Evolutionary conservation across 2,888 invertebrate genomes (phyloP).

Genomic region (Diachrysia chrysitis): DNA sequence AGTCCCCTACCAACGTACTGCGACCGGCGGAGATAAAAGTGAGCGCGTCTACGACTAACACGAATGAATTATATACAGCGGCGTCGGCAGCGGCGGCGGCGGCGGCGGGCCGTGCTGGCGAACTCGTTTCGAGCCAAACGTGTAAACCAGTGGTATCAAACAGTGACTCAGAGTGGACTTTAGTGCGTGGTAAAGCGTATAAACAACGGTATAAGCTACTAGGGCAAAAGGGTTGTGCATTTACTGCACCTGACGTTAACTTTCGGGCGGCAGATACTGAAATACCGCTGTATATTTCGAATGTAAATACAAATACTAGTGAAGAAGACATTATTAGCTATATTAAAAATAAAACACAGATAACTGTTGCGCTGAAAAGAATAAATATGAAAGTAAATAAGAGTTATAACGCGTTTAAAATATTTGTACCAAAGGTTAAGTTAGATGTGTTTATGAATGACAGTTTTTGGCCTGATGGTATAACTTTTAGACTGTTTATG

Average conservation of each 20-base stretch:
- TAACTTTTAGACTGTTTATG: neutral
- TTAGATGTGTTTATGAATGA: neutral
- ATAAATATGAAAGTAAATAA: neutral
- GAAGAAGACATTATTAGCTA: neutral
- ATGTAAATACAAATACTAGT: constrained; percentile 1
- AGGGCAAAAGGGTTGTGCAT: constrained; percentile 11
- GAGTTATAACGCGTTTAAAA: neutral
- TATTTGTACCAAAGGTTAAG: neutral
- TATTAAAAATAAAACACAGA: neutral
- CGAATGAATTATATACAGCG: too few relatives aligned
- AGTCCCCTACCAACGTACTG: too few relatives aligned
- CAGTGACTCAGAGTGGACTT: neutral
- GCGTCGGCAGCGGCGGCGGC: too few relatives aligned
- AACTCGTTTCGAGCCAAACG: too few relatives aligned
- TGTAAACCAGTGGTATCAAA: too few relatives aligned
- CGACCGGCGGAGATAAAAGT: too few relatives aligned
- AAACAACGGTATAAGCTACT: constrained; percentile 8
- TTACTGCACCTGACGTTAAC: constrained; percentile 5
- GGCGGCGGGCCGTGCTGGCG: too few relatives aligned
- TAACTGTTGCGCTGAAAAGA: neutral
- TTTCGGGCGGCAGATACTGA: constrained; percentile 6
- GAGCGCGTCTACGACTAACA: too few relatives aligned
- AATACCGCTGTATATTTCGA: neutral
- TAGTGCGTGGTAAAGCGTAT: constrained; percentile 3
- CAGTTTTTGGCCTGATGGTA: neutral